These are phyloP conservation scores for Lottia gigantea DNA, from an alignment of 2,888 invertebrate species.

Conservation along the genomic window DNA sequence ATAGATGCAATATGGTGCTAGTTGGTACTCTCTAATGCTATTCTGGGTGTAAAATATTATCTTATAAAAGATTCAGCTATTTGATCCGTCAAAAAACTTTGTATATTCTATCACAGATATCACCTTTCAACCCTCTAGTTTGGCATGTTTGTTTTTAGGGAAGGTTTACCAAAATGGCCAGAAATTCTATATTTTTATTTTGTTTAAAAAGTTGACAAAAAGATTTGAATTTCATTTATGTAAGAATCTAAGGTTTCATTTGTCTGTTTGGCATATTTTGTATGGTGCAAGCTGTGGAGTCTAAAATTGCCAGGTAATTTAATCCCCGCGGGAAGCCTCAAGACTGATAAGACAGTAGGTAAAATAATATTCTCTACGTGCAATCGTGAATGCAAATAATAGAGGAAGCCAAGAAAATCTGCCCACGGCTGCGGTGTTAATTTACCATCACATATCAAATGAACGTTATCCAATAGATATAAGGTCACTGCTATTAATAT, in stretches of 20 bases:
- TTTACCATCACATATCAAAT: constrained; percentile 4
- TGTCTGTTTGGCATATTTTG: constrained; percentile 18
- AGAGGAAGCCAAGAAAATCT: constrained; percentile 18
- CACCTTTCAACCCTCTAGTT: neutral
- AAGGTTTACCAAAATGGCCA: constrained; percentile 9
- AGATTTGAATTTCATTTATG: constrained; percentile 14
- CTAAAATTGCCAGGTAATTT: constrained; percentile 14
- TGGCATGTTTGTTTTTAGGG: constrained; percentile 9
- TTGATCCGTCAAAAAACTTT: neutral
- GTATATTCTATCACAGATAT: neutral
- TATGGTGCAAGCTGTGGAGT: constrained; percentile 9
- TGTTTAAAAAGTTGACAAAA: constrained; percentile 10
- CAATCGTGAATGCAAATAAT: constrained; percentile 18
- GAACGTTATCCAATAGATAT: constrained; percentile 1
- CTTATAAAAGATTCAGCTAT: neutral
- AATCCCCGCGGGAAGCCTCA: constrained; percentile 18
- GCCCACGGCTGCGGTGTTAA: constrained; percentile 8
- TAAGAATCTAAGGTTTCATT: constrained; percentile 13
- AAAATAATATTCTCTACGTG: constrained; percentile 17
- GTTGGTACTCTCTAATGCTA: too few species aligned
- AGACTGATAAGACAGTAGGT: constrained; percentile 17
- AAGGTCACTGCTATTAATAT: constrained; percentile 8
- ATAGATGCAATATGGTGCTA: too few species aligned
- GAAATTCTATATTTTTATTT: constrained; percentile 10
- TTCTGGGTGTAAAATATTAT: too few species aligned